These are phyloP conservation scores for Meloidogyne floridensis DNA, from an alignment of 1,140 invertebrate species.

Conservation along the genomic window DNA sequence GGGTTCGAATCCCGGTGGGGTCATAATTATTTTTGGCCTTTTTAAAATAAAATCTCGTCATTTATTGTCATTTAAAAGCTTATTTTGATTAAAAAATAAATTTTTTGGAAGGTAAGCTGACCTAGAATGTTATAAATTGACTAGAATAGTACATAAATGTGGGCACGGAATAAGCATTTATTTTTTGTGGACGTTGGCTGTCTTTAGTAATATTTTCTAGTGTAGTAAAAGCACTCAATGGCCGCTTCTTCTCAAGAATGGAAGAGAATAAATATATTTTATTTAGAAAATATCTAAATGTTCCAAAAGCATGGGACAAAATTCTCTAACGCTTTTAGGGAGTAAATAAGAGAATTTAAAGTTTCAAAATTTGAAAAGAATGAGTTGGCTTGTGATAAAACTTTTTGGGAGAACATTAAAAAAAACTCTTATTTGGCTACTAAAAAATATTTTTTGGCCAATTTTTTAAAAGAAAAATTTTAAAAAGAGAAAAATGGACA, in stretches of 20 bases:
- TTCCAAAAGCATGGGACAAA: not conserved
- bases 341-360: not conserved
- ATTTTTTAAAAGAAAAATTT: not conserved
- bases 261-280: not conserved
- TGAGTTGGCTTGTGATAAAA: not conserved
- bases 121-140: no score
- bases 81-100: no score
- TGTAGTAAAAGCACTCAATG: not conserved
- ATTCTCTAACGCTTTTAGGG: not conserved
- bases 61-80: no score
- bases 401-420: not conserved
- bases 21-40: no score
- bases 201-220: not conserved
- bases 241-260: not conserved
- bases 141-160: no score
- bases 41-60: no score
- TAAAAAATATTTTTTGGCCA: constrained; percentile 3
- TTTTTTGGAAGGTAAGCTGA: no score
- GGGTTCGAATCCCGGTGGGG: no score
- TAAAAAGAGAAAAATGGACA: not conserved
- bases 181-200: constrained; percentile 1
- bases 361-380: constrained; percentile 6
- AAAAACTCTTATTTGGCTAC: not conserved
- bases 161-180: not conserved
- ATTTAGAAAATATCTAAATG: not conserved